A percentile compares a stretch with the other conserved stretches of the same genome.
Evolutionary conservation across 2,888 invertebrate species (phyloP).

Genomic region (Rutpela maculata): DNA sequence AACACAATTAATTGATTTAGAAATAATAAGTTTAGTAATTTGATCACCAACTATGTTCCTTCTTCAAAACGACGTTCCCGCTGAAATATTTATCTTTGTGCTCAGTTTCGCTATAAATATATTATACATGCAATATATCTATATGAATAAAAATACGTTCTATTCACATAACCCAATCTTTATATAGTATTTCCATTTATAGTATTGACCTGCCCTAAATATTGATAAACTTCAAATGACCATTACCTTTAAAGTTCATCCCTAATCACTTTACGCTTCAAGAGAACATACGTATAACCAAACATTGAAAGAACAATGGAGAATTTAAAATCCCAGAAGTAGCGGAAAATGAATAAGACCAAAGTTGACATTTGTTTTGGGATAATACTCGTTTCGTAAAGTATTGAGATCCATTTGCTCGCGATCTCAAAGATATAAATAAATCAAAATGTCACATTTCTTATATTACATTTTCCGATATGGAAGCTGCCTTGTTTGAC

Average conservation of each 20-base stretch:
- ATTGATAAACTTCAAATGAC: slow-evolving; percentile 5
- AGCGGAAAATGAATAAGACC: slow-evolving; percentile 55
- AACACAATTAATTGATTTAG: too few species aligned
- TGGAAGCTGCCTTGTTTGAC: slow-evolving; percentile 67
- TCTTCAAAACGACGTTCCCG: too few species aligned
- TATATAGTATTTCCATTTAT: background rate
- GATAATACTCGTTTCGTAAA: slow-evolving; percentile 54
- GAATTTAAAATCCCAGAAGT: slow-evolving; percentile 43
- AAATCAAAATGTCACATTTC: slow-evolving; percentile 71
- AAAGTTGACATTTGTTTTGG: slow-evolving; percentile 60
- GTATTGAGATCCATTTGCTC: slow-evolving; percentile 63
- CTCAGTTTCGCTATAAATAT: too few species aligned
- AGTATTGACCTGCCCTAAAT: background rate
- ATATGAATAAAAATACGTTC: background rate
- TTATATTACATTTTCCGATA: slow-evolving; percentile 69
- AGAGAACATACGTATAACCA: slow-evolving; percentile 23
- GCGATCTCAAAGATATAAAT: slow-evolving; percentile 65
- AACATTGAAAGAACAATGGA: slow-evolving; percentile 37
- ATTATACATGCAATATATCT: too few species aligned
- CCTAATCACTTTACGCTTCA: slow-evolving; percentile 26
- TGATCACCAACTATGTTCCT: too few species aligned
- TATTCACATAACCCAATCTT: background rate
- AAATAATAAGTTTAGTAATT: too few species aligned
- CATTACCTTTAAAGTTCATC: slow-evolving; percentile 23
- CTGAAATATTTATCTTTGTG: too few species aligned